A percentile compares a stretch with the other conserved stretches of the same genome.
Conservation (phyloP, 2,888 invertebrate species). For the Melanchra persicariae region DNA sequence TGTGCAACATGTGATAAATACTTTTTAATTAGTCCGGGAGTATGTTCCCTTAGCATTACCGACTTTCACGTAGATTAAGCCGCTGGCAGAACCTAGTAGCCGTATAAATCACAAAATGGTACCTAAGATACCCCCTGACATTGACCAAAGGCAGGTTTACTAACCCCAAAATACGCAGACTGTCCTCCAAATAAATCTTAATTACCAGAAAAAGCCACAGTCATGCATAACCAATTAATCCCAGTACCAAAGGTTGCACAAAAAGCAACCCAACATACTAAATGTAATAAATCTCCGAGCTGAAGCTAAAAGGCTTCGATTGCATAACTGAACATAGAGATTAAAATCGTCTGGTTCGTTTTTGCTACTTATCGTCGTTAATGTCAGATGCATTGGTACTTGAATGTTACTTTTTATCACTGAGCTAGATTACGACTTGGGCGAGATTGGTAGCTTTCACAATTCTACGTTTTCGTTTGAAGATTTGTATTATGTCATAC, state of each 20-base stretch:
- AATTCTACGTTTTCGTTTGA: background rate
- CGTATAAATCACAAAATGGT: background rate
- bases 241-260: slow-evolving; percentile 25
- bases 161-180: slow-evolving; percentile 20
- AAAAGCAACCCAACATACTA: slow-evolving; percentile 35
- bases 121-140: background rate
- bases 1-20: no score
- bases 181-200: slow-evolving; percentile 36
- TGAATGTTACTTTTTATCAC: background rate
- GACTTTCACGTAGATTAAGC: no score
- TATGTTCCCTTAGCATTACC: no score
- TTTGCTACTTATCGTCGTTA: slow-evolving; percentile 34
- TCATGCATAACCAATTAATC: slow-evolving; percentile 48
- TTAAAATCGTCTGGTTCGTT: slow-evolving; percentile 45
- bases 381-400: slow-evolving; percentile 18
- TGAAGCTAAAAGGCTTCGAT: slow-evolving; percentile 47
- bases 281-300: slow-evolving; percentile 55
- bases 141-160: slow-evolving; percentile 7
- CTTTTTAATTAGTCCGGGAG: no score
- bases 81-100: no score
- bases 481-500: background rate
- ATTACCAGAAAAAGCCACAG: slow-evolving; percentile 28
- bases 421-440: background rate
- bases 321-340: slow-evolving; percentile 37
- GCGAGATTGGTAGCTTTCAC: background rate